phyloP scores from a whole-genome alignment of 2,113 vertebrate species.

The Aegotheles bennettii region DNA sequence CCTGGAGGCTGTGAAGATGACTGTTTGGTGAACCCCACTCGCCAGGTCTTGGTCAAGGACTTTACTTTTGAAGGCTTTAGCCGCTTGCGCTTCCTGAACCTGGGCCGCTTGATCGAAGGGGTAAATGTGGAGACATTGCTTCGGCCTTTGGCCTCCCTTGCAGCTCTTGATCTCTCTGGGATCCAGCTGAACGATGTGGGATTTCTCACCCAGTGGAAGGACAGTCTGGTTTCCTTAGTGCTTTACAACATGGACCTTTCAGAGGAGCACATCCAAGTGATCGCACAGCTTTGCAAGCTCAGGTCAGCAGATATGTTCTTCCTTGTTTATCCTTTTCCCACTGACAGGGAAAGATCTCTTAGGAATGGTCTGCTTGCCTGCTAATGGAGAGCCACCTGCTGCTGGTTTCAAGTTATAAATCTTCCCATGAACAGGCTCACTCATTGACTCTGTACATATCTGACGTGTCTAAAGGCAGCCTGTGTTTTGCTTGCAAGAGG shows the following conservation, averaged over 20 bases:
- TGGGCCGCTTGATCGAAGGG: slow-evolving; percentile 85
- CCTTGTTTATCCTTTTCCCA: not conserved
- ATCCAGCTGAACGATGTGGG: slow-evolving; percentile 83
- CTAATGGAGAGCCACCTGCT: not conserved
- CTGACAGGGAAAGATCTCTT: not conserved
- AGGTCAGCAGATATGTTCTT: slow-evolving; percentile 75
- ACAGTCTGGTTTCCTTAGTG: slow-evolving; percentile 89
- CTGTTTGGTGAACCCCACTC: slow-evolving; percentile 80
- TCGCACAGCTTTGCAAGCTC: slow-evolving; percentile 86
- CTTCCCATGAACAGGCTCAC: not conserved
- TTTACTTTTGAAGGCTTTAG: slow-evolving; percentile 93
- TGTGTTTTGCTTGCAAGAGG: not conserved
- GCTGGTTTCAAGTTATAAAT: not conserved
- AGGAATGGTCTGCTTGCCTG: not conserved
- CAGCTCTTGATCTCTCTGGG: slow-evolving; percentile 88
- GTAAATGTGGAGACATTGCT: slow-evolving; percentile 86
- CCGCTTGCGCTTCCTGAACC: slow-evolving; percentile 88
- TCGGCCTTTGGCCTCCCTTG: slow-evolving; percentile 81
- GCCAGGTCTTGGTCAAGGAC: slow-evolving; percentile 85
- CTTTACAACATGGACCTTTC: slow-evolving; percentile 96
- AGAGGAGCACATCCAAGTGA: slow-evolving; percentile 86
- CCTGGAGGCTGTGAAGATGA: slow-evolving; percentile 85
- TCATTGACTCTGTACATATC: not conserved
- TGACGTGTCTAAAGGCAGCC: not conserved
- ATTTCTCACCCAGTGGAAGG: slow-evolving; percentile 93